Base-by-base conservation (phyloP, 2,888 invertebrate species). In the Ornithoptera priamus region DNA sequence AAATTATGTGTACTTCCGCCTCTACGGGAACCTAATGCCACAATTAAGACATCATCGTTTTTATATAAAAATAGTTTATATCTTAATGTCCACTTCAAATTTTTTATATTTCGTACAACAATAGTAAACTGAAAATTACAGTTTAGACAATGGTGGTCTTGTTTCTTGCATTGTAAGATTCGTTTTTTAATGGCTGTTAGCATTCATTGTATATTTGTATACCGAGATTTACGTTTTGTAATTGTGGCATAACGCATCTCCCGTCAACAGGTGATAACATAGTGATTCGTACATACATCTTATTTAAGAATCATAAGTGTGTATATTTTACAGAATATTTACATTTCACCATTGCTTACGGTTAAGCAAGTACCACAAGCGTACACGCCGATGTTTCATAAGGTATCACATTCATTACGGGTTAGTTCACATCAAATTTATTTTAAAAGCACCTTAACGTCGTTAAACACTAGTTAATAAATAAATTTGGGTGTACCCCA, bases 1-100 rank as follows among this genome's bases (percentile, higher is more conserved):
- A 91, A 90, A 90, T 89, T 88, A 89, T 89, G 85, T 87, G 81
- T 87, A 85, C 81, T 79, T 85, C 83, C 87, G 87, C 84, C 81
- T 74, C 85, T 85, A 87, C 85, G 86, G 84, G 83, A 85, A 81
- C 79, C 78, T 74, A 62, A 78, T 74, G 77, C 75, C 75, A 80
- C 76, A 73, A 71, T 65, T 61, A 71, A 60, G 70, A 73, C 53
- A 73, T 72, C 66, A 71, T 69, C 71, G 2, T 63, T 72, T 73
- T 67, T 60, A 39, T 75, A 75, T 69, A 73, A 70, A 67, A 69
- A 68, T 68, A 71, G 56, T 63, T 66, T 63, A 39, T 56, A 62
- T 62, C 42, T 60, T 50, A 56, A 20, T n/a, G 36, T 30, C 57
- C 53, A 62, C 64, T 56, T 56, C n/a, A 39, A 46, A 42, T 50